Percentiles rank a stretch among this genome's conserved stretches.
These are phyloP conservation scores for Hypotaenidia okinawae DNA, from an alignment of 2,797 vertebrate genomes.

Conservation along the genomic window DNA sequence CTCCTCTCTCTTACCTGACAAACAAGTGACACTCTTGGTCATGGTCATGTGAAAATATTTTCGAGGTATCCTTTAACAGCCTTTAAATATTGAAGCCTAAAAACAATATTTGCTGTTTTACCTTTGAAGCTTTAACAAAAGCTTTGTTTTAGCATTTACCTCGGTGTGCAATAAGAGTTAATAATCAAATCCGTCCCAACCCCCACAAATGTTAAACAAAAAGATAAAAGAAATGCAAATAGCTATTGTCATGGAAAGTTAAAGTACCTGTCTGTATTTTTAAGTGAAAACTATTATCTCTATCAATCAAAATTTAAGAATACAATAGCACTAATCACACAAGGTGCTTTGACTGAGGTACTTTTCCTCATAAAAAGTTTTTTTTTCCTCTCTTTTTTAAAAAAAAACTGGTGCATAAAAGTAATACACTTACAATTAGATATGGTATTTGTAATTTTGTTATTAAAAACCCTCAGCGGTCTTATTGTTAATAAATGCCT, in stretches of 20 bases:
- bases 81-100: conserved; percentile 79
- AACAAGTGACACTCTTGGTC: conserved; percentile 68
- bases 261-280: conserved; percentile 89
- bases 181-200: conserved; percentile 86
- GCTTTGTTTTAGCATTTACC: conserved; percentile 85
- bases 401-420: conserved; percentile 72
- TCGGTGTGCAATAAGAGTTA: conserved; percentile 85
- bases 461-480: conserved; percentile 79
- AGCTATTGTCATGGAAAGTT: conserved; percentile 89
- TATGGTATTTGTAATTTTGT: conserved; percentile 83
- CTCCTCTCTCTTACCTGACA: conserved; percentile 56
- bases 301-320: conserved; percentile 91
- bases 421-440: conserved; percentile 81
- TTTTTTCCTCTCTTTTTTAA: no score
- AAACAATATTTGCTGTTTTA: conserved; percentile 85
- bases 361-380: conserved; percentile 80
- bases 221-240: conserved; percentile 89
- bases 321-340: conserved; percentile 87
- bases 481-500: conserved; percentile 81
- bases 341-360: conserved; percentile 83
- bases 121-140: conserved; percentile 82
- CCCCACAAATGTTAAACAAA: conserved; percentile 86
- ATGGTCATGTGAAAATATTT: conserved; percentile 79
- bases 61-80: conserved; percentile 80
- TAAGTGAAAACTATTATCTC: conserved; percentile 90